Percentiles rank a stretch among this genome's conserved stretches.
Evolutionary conservation across 2,797 vertebrate genomes (phyloP).

Genomic region (Bothrops alternatus): DNA sequence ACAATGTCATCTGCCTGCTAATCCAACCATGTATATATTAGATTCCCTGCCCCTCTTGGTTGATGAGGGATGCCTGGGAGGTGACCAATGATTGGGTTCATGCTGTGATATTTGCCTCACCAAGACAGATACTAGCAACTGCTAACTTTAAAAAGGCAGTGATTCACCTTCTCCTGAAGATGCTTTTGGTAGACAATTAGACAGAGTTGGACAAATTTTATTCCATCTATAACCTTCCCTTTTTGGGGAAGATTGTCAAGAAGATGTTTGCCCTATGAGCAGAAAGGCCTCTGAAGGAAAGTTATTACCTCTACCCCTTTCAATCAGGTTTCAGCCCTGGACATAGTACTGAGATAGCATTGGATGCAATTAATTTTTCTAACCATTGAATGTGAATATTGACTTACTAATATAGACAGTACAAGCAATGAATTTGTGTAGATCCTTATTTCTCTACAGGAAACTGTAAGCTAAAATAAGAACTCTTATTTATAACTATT

Average conservation of each 20-base stretch:
- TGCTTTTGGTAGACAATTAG: neutral
- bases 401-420: neutral
- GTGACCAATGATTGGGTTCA: neutral
- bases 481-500: neutral
- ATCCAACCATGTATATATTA: neutral
- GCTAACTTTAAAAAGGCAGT: neutral
- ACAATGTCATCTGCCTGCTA: neutral
- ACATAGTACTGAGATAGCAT: neutral
- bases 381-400: neutral
- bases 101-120: neutral
- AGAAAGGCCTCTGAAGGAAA: neutral
- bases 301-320: neutral
- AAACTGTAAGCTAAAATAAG: neutral
- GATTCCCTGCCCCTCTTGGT: neutral
- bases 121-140: neutral
- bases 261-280: neutral
- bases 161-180: neutral
- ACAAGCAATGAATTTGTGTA: neutral
- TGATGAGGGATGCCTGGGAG: neutral
- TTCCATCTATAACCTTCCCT: neutral
- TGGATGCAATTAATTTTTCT: neutral
- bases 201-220: neutral
- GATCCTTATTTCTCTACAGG: neutral
- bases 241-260: neutral
- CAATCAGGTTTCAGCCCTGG: neutral